Percentiles rank a stretch among this genome's conserved stretches.
Evolutionary conservation across 2,113 vertebrate genomes (phyloP).

Genomic region (Psettodes erumei): DNA sequence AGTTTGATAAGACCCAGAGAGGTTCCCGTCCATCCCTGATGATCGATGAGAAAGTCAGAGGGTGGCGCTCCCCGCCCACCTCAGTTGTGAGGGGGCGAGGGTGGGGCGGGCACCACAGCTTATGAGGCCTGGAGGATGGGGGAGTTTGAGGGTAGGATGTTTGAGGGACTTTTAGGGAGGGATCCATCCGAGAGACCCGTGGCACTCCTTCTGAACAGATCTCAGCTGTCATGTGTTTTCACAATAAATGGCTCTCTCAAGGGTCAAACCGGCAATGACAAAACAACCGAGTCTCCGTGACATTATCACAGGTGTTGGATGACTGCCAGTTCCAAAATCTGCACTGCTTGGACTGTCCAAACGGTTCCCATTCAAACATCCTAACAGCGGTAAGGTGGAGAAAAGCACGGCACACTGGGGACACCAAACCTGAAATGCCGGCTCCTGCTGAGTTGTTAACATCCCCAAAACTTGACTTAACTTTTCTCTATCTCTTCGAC

Average conservation of each 20-base stretch:
- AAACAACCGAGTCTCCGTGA: slow-evolving; percentile 28
- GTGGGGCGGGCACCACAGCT: slow-evolving; percentile 72
- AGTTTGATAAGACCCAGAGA: slow-evolving; percentile 67
- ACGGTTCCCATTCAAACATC: slow-evolving; percentile 28
- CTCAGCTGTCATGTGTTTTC: slow-evolving; percentile 36
- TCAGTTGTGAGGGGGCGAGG: slow-evolving; percentile 7
- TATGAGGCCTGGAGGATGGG: slow-evolving; percentile 72
- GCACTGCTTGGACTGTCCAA: slow-evolving; percentile 3
- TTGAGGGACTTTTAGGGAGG: slow-evolving; percentile 24
- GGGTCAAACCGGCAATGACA: slow-evolving; percentile 29
- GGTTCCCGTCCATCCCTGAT: slow-evolving; percentile 79
- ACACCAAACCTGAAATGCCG: not conserved
- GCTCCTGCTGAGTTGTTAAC: slow-evolving; percentile 26
- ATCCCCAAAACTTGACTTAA: slow-evolving; percentile 39
- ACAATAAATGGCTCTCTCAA: slow-evolving; percentile 25
- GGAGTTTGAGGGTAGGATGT: not conserved
- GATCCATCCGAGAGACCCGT: slow-evolving; percentile 36
- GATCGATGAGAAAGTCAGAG: slow-evolving; percentile 76
- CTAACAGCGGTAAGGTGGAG: slow-evolving; percentile 44
- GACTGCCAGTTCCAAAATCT: slow-evolving; percentile 25
- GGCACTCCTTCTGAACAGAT: slow-evolving; percentile 41
- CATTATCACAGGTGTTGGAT: slow-evolving; percentile 13
- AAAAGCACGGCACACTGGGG: slow-evolving; percentile 7
- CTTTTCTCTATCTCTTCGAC: slow-evolving; percentile 45
- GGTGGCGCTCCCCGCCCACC: slow-evolving; percentile 61